Evolutionary conservation across 2,888 invertebrate species (phyloP).

Genomic region (Altica lythri): DNA sequence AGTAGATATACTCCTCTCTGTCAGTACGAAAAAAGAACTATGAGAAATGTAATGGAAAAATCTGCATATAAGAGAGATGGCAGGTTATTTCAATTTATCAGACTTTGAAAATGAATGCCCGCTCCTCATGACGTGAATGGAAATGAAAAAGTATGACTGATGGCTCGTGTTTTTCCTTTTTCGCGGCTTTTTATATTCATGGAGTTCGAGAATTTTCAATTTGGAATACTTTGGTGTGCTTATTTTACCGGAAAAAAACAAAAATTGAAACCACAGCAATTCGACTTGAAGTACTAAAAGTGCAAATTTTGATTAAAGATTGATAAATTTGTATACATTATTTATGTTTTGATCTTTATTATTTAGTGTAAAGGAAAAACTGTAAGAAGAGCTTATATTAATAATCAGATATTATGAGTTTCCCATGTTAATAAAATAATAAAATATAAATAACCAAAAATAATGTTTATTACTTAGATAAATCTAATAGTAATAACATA

Average conservation of each 20-base stretch:
- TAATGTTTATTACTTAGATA: too few relatives aligned
- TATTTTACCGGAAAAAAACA: constrained; percentile 8
- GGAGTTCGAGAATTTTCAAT: constrained; percentile 20
- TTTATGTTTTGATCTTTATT: too few relatives aligned
- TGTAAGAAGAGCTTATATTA: too few relatives aligned
- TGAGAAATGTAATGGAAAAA: constrained; percentile 30
- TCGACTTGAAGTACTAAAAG: too few relatives aligned
- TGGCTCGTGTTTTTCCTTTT: constrained; percentile 26
- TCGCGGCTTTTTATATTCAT: constrained; percentile 21
- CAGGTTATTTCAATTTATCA: constrained; percentile 36
- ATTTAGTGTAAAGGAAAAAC: too few relatives aligned
- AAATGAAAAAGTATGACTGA: constrained; percentile 34
- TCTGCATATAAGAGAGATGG: constrained; percentile 33
- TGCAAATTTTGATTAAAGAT: too few relatives aligned
- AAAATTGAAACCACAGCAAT: too few relatives aligned
- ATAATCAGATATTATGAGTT: too few relatives aligned
- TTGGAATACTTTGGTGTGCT: constrained; percentile 16
- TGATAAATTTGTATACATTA: too few relatives aligned
- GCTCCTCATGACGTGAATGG: constrained; percentile 28
- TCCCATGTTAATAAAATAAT: too few relatives aligned
- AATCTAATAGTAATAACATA: too few relatives aligned
- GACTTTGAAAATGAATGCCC: constrained; percentile 29
- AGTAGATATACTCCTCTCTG: not conserved
- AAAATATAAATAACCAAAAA: too few relatives aligned
- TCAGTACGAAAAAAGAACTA: constrained; percentile 9